Conservation (phyloP, 2,888 invertebrate species). For the Rhopalosiphum nymphaeae region DNA sequence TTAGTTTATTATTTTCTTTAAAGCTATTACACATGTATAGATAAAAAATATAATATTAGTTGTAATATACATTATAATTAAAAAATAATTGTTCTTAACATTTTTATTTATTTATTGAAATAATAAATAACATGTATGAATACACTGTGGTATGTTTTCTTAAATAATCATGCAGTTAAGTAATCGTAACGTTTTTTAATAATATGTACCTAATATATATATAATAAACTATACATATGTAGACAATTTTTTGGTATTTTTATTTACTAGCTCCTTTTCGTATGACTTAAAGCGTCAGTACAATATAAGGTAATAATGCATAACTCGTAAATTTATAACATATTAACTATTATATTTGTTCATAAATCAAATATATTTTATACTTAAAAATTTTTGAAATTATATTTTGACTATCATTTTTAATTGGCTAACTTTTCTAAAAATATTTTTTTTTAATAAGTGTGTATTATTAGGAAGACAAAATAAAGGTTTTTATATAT, state of each 20-base stretch:
- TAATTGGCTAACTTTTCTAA: neutral
- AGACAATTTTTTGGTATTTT: neutral
- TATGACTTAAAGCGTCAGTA: neutral
- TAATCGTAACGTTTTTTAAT: neutral
- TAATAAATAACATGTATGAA: neutral
- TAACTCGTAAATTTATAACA: neutral
- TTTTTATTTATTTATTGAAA: neutral
- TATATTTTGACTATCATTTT: neutral
- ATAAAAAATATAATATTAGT: neutral
- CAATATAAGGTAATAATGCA: neutral
- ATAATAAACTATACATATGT: neutral
- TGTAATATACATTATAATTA: neutral
- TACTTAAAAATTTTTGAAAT: neutral
- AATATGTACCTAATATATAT: neutral
- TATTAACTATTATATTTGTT: neutral
- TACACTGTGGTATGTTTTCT: neutral
- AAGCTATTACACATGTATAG: neutral
- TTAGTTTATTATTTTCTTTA: neutral
- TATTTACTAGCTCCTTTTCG: neutral
- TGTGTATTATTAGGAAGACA: neutral
- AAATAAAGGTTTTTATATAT: neutral
- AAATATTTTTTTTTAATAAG: neutral
- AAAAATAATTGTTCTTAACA: neutral
- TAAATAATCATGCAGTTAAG: neutral
- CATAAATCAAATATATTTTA: neutral